phyloP scores from a whole-genome alignment of 2,797 vertebrate species.

The Choloepus didactylus region DNA sequence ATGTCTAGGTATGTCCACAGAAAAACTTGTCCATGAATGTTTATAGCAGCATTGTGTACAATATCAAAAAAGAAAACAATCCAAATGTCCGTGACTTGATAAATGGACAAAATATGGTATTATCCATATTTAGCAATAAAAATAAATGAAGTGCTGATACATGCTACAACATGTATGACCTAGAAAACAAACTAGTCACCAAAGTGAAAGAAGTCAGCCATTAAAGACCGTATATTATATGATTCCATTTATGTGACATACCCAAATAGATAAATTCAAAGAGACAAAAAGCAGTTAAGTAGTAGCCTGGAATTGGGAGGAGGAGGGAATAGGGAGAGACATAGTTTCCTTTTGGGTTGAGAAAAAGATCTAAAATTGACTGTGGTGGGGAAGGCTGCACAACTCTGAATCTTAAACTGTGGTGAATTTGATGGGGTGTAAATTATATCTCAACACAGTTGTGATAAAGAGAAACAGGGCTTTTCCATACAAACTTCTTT shows the following conservation, averaged over 20 bases:
- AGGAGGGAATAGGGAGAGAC: no score
- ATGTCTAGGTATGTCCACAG: not conserved
- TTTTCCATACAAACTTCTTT: slow-evolving; percentile 62
- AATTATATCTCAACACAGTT: not conserved
- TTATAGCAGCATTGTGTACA: not conserved
- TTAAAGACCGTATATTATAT: not conserved
- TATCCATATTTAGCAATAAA: not conserved
- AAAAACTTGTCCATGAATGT: not conserved
- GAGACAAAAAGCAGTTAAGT: no score
- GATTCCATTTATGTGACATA: not conserved
- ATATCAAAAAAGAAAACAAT: not conserved
- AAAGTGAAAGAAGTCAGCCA: not conserved
- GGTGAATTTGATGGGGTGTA: no score
- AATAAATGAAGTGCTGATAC: not conserved
- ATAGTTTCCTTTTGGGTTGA: no score
- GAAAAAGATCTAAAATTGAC: no score
- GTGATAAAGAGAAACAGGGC: not conserved
- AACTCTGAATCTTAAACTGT: no score
- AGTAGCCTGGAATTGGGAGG: no score
- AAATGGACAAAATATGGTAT: not conserved
- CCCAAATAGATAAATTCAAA: no score
- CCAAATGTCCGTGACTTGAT: no score
- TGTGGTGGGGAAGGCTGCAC: no score
- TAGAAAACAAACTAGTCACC: no score
- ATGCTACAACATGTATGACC: not conserved